A percentile compares a stretch with the other conserved stretches of the same genome.
These are phyloP conservation scores for Matsumyia berberina DNA, from an alignment of 2,888 invertebrate genomes.

Conservation along the genomic window DNA sequence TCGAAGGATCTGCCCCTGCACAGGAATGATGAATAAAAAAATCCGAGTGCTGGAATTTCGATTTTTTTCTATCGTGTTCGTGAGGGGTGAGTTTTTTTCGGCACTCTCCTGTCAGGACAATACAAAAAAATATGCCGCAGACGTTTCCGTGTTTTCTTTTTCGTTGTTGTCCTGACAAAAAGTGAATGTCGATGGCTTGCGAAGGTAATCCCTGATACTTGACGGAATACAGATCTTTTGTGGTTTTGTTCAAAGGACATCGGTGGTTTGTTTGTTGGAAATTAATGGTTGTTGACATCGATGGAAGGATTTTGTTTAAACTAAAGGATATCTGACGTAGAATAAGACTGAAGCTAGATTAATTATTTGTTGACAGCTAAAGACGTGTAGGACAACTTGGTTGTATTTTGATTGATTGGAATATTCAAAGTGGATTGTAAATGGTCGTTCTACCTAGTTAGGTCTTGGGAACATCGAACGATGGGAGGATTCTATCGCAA, in stretches of 20 bases:
- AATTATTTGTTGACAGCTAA: constrained; percentile 36
- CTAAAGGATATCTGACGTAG: neutral
- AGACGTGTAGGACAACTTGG: neutral
- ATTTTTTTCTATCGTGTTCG: constrained; percentile 22
- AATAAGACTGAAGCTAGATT: constrained; percentile 7
- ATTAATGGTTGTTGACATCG: constrained; percentile 37
- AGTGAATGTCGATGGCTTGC: constrained; percentile 22
- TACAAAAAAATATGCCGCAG: constrained; percentile 45
- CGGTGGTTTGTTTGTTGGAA: constrained; percentile 13
- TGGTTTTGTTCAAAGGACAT: constrained; percentile 20
- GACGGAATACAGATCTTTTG: neutral
- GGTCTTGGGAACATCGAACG: no score
- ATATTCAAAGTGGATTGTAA: no score
- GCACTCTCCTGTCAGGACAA: constrained; percentile 2
- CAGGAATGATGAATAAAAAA: constrained; percentile 24
- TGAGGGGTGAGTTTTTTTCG: constrained; percentile 64
- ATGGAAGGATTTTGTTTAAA: neutral
- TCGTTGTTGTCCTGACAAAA: constrained; percentile 41
- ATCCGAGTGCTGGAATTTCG: constrained; percentile 37
- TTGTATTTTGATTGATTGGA: neutral
- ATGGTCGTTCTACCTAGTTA: no score
- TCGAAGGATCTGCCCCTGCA: constrained; percentile 26
- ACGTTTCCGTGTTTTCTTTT: constrained; percentile 66
- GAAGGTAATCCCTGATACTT: neutral
- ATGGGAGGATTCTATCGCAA: no score